Evolutionary conservation across 2,113 vertebrate genomes (phyloP).

Genomic region (Oncorhynchus tshawytscha): DNA sequence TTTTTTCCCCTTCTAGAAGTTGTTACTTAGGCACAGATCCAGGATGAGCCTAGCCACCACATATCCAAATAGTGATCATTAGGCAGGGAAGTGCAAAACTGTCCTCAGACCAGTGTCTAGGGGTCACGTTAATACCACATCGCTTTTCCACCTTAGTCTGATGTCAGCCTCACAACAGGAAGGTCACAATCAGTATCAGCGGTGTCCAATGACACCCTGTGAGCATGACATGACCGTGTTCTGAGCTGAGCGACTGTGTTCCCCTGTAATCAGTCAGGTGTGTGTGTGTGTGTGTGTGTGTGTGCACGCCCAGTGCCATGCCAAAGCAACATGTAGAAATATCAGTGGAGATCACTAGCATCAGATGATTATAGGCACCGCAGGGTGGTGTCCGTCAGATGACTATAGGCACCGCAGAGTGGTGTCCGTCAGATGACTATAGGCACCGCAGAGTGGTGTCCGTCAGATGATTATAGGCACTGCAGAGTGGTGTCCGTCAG

Average conservation of each 20-base stretch:
- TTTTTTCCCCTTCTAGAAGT: too few relatives aligned
- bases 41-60: too few relatives aligned
- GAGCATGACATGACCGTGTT: constrained; percentile 43
- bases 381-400: background rate
- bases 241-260: background rate
- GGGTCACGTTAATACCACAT: background rate
- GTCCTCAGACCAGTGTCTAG: background rate
- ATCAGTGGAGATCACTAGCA: background rate
- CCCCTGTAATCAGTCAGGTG: constrained; percentile 20
- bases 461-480: too few relatives aligned
- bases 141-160: background rate
- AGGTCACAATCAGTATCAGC: constrained; percentile 36
- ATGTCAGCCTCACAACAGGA: background rate
- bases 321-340: background rate
- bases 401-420: too few relatives aligned
- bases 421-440: too few relatives aligned
- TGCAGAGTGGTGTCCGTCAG: too few relatives aligned
- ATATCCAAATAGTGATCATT: too few relatives aligned
- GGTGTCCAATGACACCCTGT: constrained; percentile 43
- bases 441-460: too few relatives aligned
- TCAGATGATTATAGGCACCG: background rate
- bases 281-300: background rate
- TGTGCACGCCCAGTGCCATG: background rate
- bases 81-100: too few relatives aligned
- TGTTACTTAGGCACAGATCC: too few relatives aligned